Conservation (phyloP, 2,888 invertebrate species). For the Diarsia mendica region DNA sequence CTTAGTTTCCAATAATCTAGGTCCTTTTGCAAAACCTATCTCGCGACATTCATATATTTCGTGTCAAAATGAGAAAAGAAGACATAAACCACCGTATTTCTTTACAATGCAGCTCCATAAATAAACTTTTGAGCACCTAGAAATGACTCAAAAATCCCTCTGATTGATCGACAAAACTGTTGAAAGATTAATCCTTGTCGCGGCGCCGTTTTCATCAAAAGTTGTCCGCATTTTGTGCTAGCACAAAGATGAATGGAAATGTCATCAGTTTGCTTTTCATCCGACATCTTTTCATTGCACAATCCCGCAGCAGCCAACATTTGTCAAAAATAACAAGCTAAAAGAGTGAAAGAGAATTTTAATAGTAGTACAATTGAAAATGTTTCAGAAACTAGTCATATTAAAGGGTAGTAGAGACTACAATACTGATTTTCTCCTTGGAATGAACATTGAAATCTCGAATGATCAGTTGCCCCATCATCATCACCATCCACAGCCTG, state of each 20-base stretch:
- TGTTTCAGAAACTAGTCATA: not conserved
- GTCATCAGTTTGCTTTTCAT: slow-evolving; percentile 10
- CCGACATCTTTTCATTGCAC: not conserved
- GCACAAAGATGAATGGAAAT: slow-evolving; percentile 23
- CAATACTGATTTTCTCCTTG: not conserved
- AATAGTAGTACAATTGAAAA: not conserved
- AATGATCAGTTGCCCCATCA: not conserved
- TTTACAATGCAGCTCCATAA: not conserved
- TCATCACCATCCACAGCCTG: too few species aligned
- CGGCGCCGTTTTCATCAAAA: slow-evolving; percentile 15
- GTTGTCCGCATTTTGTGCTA: slow-evolving; percentile 20
- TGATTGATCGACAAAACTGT: slow-evolving; percentile 37
- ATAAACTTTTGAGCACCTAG: too few species aligned
- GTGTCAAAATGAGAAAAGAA: not conserved
- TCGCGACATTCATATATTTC: too few species aligned
- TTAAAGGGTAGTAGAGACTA: not conserved
- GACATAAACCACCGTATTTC: not conserved
- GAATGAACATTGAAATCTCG: not conserved
- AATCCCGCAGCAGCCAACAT: not conserved
- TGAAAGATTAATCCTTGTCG: slow-evolving; percentile 28
- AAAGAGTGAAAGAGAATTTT: not conserved
- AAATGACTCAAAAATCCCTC: slow-evolving; percentile 9
- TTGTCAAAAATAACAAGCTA: not conserved
- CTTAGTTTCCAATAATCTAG: too few species aligned
- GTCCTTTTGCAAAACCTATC: too few species aligned